phyloP scores from a whole-genome alignment of 1,140 invertebrate genomes.

The Macrosteles quadrilineatus region DNA sequence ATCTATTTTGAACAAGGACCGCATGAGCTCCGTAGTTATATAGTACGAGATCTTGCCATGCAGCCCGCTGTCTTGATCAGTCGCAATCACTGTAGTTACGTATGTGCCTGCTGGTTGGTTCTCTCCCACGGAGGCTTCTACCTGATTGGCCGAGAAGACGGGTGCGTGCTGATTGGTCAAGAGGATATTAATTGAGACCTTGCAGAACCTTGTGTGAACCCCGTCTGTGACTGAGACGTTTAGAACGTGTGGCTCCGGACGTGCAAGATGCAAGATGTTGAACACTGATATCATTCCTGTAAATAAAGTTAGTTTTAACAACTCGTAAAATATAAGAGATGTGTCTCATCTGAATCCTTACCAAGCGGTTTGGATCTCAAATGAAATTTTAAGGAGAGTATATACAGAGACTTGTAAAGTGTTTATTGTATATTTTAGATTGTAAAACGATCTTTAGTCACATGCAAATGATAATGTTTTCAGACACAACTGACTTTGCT shows the following conservation, averaged over 20 bases:
- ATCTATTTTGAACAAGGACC: conserved; percentile 59
- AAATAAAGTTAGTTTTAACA: too few relatives aligned
- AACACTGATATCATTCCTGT: conserved; percentile 59
- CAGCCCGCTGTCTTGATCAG: conserved; percentile 77
- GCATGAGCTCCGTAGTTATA: conserved; percentile 75
- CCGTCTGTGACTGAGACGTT: conserved; percentile 93
- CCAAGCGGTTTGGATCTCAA: too few relatives aligned
- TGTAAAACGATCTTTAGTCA: too few relatives aligned
- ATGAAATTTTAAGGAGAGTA: too few relatives aligned
- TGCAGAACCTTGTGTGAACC: conserved; percentile 81
- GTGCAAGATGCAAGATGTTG: conserved; percentile 60
- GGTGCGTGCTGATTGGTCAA: conserved; percentile 80
- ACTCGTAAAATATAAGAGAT: too few relatives aligned
- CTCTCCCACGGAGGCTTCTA: conserved; percentile 76
- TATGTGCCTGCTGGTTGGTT: conserved; percentile 74
- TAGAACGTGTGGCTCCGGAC: conserved; percentile 55
- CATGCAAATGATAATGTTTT: too few relatives aligned
- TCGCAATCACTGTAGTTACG: conserved; percentile 73
- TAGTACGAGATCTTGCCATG: conserved; percentile 78
- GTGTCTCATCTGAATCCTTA: too few relatives aligned
- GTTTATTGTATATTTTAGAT: too few relatives aligned
- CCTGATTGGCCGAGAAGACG: conserved; percentile 69
- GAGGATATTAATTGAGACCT: conserved; percentile 75
- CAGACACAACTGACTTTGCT: too few relatives aligned
- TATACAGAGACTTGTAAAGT: too few relatives aligned